Percentiles rank a stretch among this genome's conserved stretches.
phyloP scores from a whole-genome alignment of 2,888 invertebrate genomes.

The Folsomia manolachei region DNA sequence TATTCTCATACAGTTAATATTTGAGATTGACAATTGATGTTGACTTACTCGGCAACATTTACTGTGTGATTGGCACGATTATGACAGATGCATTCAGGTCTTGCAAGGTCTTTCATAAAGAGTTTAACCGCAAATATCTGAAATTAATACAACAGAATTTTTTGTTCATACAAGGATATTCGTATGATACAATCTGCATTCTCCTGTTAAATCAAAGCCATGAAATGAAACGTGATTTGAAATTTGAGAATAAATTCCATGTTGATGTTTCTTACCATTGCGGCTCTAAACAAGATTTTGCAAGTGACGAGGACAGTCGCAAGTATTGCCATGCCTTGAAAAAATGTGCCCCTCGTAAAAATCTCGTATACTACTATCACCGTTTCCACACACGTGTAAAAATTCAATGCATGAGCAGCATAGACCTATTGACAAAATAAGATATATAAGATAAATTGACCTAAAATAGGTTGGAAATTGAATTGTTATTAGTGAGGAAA shows the following conservation, averaged over 20 bases:
- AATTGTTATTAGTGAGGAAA: too few relatives aligned
- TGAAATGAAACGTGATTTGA: too few relatives aligned
- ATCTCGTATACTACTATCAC: slow-evolving; percentile 33
- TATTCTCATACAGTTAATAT: neutral
- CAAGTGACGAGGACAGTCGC: slow-evolving; percentile 31
- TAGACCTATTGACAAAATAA: too few relatives aligned
- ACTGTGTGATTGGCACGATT: slow-evolving; percentile 8
- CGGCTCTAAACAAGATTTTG: slow-evolving; percentile 34
- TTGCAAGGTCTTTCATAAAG: slow-evolving; percentile 41
- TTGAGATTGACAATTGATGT: neutral
- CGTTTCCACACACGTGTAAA: slow-evolving; percentile 38
- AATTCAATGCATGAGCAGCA: slow-evolving; percentile 35
- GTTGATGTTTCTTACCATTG: too few relatives aligned
- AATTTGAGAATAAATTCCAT: too few relatives aligned
- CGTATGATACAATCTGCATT: too few relatives aligned
- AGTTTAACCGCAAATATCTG: slow-evolving; percentile 36
- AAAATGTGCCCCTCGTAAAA: slow-evolving; percentile 13
- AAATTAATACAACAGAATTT: too few relatives aligned
- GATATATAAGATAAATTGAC: too few relatives aligned
- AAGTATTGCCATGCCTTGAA: slow-evolving; percentile 17
- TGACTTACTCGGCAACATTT: neutral
- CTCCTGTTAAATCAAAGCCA: too few relatives aligned
- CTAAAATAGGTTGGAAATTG: too few relatives aligned
- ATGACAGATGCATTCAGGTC: slow-evolving; percentile 33
- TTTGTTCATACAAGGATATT: too few relatives aligned